Evolutionary conservation across 2,797 vertebrate genomes (phyloP).

Genomic region (Setipinna tenuifilis): DNA sequence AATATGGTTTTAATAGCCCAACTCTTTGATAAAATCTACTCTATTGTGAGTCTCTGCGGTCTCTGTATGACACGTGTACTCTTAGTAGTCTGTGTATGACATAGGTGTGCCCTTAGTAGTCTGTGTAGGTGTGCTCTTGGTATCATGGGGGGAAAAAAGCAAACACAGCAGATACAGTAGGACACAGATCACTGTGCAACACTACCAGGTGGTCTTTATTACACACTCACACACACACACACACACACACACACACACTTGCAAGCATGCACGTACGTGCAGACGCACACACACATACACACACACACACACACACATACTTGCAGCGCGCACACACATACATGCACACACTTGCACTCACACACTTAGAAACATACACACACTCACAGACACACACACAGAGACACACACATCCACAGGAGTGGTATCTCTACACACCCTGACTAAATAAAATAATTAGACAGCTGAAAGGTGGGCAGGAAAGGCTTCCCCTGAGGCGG

Average conservation of each 20-base stretch:
- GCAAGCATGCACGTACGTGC: no score
- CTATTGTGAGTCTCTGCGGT: not conserved
- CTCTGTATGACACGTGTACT: not conserved
- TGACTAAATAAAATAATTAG: not conserved
- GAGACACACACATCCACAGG: not conserved
- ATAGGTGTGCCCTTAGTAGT: no score
- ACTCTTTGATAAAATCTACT: not conserved
- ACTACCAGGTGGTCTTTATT: no score
- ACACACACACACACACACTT: no score
- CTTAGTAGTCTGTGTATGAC: no score
- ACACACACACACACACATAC: constrained; percentile 4
- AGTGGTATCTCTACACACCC: not conserved
- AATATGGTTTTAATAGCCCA: not conserved
- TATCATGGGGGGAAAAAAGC: not conserved
- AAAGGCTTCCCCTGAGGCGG: not conserved
- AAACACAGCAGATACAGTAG: not conserved
- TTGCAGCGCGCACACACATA: constrained; percentile 29
- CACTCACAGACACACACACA: constrained; percentile 1
- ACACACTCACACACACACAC: no score
- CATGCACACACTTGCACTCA: not conserved
- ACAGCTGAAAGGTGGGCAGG: not conserved
- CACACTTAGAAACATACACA: not conserved
- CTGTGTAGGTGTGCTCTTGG: no score
- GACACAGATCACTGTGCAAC: not conserved
- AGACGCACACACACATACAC: not conserved